A percentile compares a stretch with the other conserved stretches of the same genome.
These are phyloP conservation scores for Elephantulus edwardii DNA, from an alignment of 2,113 vertebrate genomes.

Conservation along the genomic window DNA sequence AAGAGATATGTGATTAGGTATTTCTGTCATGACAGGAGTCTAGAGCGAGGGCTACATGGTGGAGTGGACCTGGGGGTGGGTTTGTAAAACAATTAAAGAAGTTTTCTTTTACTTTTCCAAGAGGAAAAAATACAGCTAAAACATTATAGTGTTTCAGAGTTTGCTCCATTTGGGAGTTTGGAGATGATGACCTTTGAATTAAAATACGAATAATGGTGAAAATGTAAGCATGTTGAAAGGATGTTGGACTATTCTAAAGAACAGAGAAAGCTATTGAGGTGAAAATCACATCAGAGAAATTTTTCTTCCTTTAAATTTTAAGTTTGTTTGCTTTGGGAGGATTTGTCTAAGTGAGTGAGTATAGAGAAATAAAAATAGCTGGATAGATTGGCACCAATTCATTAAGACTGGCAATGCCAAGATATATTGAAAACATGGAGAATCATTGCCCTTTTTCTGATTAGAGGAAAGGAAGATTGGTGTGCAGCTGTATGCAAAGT, in stretches of 20 bases:
- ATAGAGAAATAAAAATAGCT: background rate
- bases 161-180: background rate
- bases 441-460: background rate
- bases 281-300: background rate
- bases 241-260: background rate
- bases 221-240: background rate
- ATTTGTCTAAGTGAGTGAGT: background rate
- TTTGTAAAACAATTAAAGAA: no score
- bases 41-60: no score
- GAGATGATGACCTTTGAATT: background rate
- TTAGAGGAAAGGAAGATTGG: background rate
- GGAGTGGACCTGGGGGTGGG: no score
- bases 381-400: background rate
- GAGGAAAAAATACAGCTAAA: background rate
- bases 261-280: background rate
- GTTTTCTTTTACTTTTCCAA: no score
- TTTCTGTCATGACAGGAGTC: no score
- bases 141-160: background rate
- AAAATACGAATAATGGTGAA: background rate
- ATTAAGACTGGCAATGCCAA: background rate
- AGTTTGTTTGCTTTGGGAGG: background rate
- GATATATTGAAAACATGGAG: background rate
- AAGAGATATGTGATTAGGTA: no score
- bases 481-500: background rate
- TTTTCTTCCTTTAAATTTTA: background rate